A percentile compares a stretch with the other conserved stretches of the same genome.
These are phyloP conservation scores for Apolygus lucorum DNA, from an alignment of 1,140 invertebrate species.

Conservation along the genomic window DNA sequence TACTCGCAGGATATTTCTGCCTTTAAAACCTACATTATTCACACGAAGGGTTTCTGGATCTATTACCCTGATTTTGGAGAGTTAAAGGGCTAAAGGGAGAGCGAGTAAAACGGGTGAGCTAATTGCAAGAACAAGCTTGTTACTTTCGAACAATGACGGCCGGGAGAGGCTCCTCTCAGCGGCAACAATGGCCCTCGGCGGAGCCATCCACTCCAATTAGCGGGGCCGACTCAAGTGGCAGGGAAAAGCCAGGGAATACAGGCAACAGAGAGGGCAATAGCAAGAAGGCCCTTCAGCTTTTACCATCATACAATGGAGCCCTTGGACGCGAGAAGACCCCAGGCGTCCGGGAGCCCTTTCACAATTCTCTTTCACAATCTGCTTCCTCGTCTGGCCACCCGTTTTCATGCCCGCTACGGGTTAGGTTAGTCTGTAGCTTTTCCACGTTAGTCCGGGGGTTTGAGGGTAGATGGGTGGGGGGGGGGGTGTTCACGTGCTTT, in stretches of 20 bases:
- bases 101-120: slow-evolving; percentile 9
- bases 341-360: neutral
- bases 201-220: slow-evolving; percentile 16
- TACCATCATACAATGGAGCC: neutral
- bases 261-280: too few relatives aligned
- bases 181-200: slow-evolving; percentile 6
- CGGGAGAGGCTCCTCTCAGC: neutral
- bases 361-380: neutral
- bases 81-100: neutral
- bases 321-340: neutral
- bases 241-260: neutral
- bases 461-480: too few relatives aligned
- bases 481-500: slow-evolving; percentile 1
- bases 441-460: too few relatives aligned
- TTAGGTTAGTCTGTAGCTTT: too few relatives aligned
- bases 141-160: slow-evolving; percentile 9
- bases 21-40: too few relatives aligned
- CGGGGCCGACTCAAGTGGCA: neutral
- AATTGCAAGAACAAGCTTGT: slow-evolving; percentile 16
- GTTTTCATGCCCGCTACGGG: too few relatives aligned
- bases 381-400: too few relatives aligned
- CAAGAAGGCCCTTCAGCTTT: neutral
- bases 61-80: too few relatives aligned
- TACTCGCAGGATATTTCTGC: too few relatives aligned
- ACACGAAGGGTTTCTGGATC: too few relatives aligned